A percentile compares a stretch with the other conserved stretches of the same genome.
Evolutionary conservation across 2,888 invertebrate species (phyloP).

Genomic region (Diplolepis rosae): DNA sequence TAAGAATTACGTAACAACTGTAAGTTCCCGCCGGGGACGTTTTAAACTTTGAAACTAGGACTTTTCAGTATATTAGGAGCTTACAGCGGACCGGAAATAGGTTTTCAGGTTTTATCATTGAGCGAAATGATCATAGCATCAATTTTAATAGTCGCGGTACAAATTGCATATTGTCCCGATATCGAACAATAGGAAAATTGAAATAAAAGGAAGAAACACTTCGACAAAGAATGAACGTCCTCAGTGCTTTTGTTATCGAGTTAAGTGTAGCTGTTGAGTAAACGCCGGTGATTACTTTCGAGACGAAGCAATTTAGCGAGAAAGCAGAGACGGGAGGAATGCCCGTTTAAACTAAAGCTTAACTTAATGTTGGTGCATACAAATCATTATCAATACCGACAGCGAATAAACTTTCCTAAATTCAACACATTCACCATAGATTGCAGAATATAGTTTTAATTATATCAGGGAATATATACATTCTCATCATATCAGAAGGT

Average conservation of each 20-base stretch:
- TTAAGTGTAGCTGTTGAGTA: slow-evolving; percentile 48
- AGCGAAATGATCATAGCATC: not conserved
- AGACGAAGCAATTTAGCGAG: slow-evolving; percentile 48
- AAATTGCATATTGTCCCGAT: slow-evolving; percentile 14
- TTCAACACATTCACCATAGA: not conserved
- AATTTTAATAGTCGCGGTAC: not conserved
- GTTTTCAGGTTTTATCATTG: not conserved
- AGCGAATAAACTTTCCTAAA: not conserved
- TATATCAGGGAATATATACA: not conserved
- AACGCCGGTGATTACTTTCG: slow-evolving; percentile 53
- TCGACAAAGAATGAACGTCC: slow-evolving; percentile 40
- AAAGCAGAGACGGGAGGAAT: slow-evolving; percentile 40
- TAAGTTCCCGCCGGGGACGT: too few species aligned
- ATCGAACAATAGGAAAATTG: not conserved
- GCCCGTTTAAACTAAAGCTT: slow-evolving; percentile 23
- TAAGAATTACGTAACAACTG: too few species aligned
- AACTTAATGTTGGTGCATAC: slow-evolving; percentile 33
- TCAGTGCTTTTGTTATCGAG: slow-evolving; percentile 46
- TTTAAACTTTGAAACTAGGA: too few species aligned
- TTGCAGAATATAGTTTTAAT: not conserved
- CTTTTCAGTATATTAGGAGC: not conserved
- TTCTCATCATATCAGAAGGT: too few species aligned
- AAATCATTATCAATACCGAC: slow-evolving; percentile 34
- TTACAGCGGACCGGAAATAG: not conserved
- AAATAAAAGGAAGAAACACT: slow-evolving; percentile 21